Base-by-base conservation (phyloP, 2,113 vertebrate species). In the Elgaria multicarinata region DNA sequence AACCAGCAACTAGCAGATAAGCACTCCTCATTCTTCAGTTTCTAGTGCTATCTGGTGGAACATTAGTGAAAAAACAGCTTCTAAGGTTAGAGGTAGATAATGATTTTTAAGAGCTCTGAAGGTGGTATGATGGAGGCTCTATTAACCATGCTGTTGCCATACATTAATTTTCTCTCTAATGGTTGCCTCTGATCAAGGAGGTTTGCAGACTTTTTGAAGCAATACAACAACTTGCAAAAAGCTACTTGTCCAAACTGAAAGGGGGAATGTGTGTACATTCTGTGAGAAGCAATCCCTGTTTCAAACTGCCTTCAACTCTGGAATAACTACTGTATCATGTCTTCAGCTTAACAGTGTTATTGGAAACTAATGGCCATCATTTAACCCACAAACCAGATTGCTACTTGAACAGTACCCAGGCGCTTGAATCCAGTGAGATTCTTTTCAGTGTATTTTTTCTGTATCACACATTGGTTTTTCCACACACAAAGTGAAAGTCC, bases 31-130 rank as follows among this genome's bases (percentile, higher is more conserved):
- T 95, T 94, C 79, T 92, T 58, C 89, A 95, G 93, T 86, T 92
- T 94, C 20, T 91, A 89, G 89, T 96, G 90, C 94, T 94, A 87
- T 92, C 94, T 84, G 39, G 79, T 96, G 93, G 94, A 86, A 91
- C 3, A 20, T 3, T 8, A 0, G n/a, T 0, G 7, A 90, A 91
- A 95, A 90, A 92, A 90, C 94, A 95, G 31, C 39, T 85, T 81
- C 28, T 5, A 87, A 58, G 50, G 71, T 4, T 0, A 24, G 3
- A 46, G 0, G 64, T 33, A 44, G 80, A 66, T 24, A 83, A 36
- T 66, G 5, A 0, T 58, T 77, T 67, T 83, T 77, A 77, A 77
- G 33, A 67, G 62, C 16, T 12, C 24, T 77, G 74, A 84, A 62
- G 13, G 1, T 42, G 69, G 12, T 24, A 33, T 46, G 26, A 44